phyloP scores from a whole-genome alignment of 2,797 vertebrate species.

The Tamandua tetradactyla region DNA sequence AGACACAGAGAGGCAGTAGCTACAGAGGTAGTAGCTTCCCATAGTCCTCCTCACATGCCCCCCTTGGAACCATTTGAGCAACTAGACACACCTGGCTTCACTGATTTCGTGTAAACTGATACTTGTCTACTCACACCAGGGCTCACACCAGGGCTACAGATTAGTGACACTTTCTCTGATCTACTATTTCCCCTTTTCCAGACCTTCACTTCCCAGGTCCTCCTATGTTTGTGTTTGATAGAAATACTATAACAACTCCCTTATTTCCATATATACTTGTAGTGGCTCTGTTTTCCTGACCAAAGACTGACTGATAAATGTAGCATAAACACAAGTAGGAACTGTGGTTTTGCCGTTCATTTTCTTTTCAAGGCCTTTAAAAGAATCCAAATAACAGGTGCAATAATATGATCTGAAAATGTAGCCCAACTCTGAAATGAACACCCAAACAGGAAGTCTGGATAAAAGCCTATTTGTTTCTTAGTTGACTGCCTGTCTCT shows the following conservation, averaged over 20 bases:
- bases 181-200: not conserved
- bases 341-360: not conserved
- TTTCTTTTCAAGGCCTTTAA: conserved; percentile 1
- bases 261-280: not conserved
- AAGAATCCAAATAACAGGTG: not conserved
- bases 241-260: not conserved
- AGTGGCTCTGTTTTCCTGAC: not conserved
- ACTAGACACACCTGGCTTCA: not conserved
- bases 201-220: not conserved
- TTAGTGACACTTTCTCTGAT: not conserved
- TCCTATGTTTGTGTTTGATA: not conserved
- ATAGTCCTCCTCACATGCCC: not conserved
- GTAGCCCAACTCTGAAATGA: not conserved
- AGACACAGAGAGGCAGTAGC: not conserved
- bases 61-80: not conserved
- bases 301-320: not conserved
- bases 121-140: not conserved
- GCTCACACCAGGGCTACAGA: not conserved
- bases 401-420: not conserved
- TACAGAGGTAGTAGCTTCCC: not conserved
- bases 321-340: not conserved
- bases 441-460: conserved; percentile 43
- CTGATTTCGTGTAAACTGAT: not conserved
- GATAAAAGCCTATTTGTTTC: not conserved
- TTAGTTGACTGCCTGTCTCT: not conserved